Base-by-base conservation (phyloP, 2,888 invertebrate genomes). In the Peribatodes rhomboidaria region DNA sequence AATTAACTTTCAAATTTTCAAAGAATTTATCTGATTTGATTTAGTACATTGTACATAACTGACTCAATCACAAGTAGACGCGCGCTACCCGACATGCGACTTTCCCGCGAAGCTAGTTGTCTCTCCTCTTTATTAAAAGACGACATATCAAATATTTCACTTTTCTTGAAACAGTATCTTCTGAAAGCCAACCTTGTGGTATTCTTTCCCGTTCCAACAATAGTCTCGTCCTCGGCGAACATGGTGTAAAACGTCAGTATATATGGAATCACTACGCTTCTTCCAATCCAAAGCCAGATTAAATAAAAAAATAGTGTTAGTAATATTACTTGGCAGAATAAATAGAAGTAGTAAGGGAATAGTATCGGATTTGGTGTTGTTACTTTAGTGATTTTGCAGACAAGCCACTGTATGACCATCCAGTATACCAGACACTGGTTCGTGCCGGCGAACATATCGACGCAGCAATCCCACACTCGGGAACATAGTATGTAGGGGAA, bases 261-360 rank as follows among this genome's bases (percentile, higher is more conserved):
- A 35, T 50, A 50, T n/a, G 50, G 50, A 20, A 50, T 18, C 1
- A 50, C 0, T 2, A 37, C 13, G 35, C 18, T 37, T 20, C 8
- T 35, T 4, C 50, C 50, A 8, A 50, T 13, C 35, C 35, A 50
- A 18, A 10, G 11, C 50, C 50, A 50, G 8, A 50, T 13, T 0
- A 35, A 13, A 11, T 10, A 27, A 11, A 39, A 42, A 14, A 54
- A 27, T 27, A 16, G 7, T 6, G 54, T 54, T 11, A 50, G 18
- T 35, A 50, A 20, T n/a, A 50, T 37, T 1, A 82, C 76, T 75
- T 82, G 82, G 46, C 77, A 77, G 62, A 78, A 78, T 56, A 80
- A 68, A 39, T 82, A 81, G 39, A 82, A 81, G 53, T 77, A 81
- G 46, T 81, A 82, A 0, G 82, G 81, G 47, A 80, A 81, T 20